Evolutionary conservation across 2,797 vertebrate genomes (phyloP).

Genomic region (Tadarida brasiliensis): DNA sequence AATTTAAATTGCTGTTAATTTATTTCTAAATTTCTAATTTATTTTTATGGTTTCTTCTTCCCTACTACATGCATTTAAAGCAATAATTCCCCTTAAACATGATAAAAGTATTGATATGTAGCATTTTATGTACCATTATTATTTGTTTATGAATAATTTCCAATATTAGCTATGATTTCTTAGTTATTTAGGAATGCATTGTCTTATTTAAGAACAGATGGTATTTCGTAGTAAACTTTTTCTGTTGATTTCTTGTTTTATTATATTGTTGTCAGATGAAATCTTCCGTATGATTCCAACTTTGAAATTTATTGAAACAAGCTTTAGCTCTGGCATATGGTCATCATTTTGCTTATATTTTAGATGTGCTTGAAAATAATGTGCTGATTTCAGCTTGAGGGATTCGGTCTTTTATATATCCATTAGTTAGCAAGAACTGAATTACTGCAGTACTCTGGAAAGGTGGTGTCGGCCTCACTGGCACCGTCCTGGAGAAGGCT

Average conservation of each 20-base stretch:
- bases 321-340: background rate
- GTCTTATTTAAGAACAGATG: background rate
- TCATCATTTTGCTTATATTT: constrained; percentile 1
- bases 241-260: background rate
- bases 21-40: background rate
- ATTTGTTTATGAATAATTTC: background rate
- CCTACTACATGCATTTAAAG: background rate
- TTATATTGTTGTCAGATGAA: background rate
- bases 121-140: background rate
- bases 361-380: background rate
- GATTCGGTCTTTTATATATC: background rate
- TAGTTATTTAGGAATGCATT: background rate
- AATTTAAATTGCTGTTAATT: background rate
- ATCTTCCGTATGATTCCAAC: background rate
- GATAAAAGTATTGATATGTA: background rate
- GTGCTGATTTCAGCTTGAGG: no score
- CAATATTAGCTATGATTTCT: background rate
- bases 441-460: background rate
- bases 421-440: background rate
- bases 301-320: background rate
- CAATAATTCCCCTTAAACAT: background rate
- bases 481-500: background rate
- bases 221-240: background rate
- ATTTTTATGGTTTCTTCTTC: background rate
- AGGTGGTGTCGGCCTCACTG: background rate